Percentiles rank a stretch among this genome's conserved stretches.
These are phyloP conservation scores for Mesembrinibis cayennensis DNA, from an alignment of 2,113 vertebrate genomes.

Conservation along the genomic window DNA sequence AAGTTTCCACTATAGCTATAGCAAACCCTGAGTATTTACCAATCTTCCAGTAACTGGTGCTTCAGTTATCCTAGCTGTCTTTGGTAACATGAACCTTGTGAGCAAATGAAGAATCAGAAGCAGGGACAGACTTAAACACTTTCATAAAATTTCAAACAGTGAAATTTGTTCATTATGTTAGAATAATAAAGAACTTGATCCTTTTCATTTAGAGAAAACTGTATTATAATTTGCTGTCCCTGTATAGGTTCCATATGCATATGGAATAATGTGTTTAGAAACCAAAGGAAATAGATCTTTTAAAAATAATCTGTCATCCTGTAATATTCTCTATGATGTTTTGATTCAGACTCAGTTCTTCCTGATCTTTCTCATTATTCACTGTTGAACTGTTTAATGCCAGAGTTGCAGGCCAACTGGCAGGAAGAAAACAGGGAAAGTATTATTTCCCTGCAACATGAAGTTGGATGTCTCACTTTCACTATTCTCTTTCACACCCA, in stretches of 20 bases:
- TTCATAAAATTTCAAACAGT: not conserved
- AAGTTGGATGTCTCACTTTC: constrained; percentile 61
- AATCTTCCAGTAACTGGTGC: not conserved
- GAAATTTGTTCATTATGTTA: not conserved
- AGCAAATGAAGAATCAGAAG: not conserved
- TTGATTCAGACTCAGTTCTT: constrained; percentile 28
- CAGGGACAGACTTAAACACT: not conserved
- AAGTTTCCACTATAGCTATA: not conserved
- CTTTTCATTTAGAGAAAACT: not conserved
- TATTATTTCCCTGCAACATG: constrained; percentile 70
- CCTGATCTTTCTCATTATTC: constrained; percentile 68
- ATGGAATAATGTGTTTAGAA: constrained; percentile 28
- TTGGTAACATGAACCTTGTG: not conserved
- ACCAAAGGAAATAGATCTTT: constrained; percentile 17
- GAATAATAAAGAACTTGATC: not conserved
- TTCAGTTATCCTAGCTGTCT: not conserved
- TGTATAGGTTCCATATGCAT: not conserved
- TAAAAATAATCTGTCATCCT: constrained; percentile 4
- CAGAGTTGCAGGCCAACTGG: constrained; percentile 49
- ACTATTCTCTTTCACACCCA: constrained; percentile 70
- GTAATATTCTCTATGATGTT: not conserved
- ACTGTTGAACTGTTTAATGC: constrained; percentile 67
- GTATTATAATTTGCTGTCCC: not conserved
- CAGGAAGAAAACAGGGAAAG: constrained; percentile 65
- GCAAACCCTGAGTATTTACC: not conserved